Conservation (phyloP, 2,888 invertebrate genomes). For the Drosophila multiciliata region DNA sequence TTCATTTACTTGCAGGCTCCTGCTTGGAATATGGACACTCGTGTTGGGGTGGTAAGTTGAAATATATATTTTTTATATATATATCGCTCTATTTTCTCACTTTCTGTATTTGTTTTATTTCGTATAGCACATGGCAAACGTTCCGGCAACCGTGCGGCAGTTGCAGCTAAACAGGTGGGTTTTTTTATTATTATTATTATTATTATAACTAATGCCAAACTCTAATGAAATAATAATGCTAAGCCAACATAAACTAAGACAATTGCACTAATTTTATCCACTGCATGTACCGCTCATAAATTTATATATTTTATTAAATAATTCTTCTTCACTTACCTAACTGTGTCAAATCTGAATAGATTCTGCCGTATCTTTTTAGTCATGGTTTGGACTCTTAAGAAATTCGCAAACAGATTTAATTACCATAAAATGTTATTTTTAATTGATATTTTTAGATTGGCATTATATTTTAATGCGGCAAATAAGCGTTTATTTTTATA, state of each 20-base stretch:
- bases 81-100: neutral
- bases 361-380: neutral
- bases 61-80: neutral
- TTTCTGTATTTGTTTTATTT: conserved; percentile 9
- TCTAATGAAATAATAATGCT: neutral
- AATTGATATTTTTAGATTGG: no score
- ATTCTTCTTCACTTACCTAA: neutral
- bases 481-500: no score
- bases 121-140: conserved; percentile 78
- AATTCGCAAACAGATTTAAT: no score
- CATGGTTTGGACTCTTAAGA: neutral
- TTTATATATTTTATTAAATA: conserved; percentile 6
- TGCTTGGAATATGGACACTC: conserved; percentile 84
- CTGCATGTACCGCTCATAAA: neutral
- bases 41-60: conserved; percentile 83
- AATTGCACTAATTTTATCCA: conserved; percentile 15
- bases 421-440: no score
- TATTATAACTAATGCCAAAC: conserved; percentile 2
- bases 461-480: no score
- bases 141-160: conserved; percentile 59
- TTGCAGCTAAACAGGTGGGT: conserved; percentile 58
- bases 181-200: neutral
- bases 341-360: neutral
- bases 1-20: conserved; percentile 70
- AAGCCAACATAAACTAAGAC: conserved; percentile 19